phyloP scores from a whole-genome alignment of 1,140 invertebrate genomes.

The Ditylenchus dipsaci region DNA sequence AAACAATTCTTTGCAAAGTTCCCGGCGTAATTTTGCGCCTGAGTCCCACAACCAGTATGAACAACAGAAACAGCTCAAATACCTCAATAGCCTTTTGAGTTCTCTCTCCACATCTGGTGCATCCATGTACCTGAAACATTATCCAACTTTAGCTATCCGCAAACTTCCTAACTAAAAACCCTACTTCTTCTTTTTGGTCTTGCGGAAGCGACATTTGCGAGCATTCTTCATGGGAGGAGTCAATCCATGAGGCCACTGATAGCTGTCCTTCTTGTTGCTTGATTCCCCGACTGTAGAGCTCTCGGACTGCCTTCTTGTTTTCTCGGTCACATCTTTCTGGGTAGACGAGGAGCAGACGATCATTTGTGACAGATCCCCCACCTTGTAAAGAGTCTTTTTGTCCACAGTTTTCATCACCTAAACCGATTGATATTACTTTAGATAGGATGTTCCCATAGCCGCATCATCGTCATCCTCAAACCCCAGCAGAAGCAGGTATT shows the following conservation, averaged over 20 bases:
- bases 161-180: too few relatives aligned
- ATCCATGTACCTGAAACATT: slow-evolving; percentile 44
- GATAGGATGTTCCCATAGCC: too few relatives aligned
- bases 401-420: slow-evolving; percentile 55
- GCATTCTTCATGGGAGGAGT: slow-evolving; percentile 52
- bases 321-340: slow-evolving; percentile 6
- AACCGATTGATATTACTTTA: not conserved
- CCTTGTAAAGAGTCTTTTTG: slow-evolving; percentile 53
- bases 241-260: slow-evolving; percentile 53
- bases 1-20: too few relatives aligned
- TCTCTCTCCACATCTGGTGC: slow-evolving; percentile 54
- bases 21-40: too few relatives aligned
- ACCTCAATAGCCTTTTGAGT: slow-evolving; percentile 51
- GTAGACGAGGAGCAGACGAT: slow-evolving; percentile 31
- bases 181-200: slow-evolving; percentile 54
- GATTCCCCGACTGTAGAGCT: slow-evolving; percentile 5
- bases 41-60: too few relatives aligned
- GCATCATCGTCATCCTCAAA: too few relatives aligned
- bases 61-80: too few relatives aligned
- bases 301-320: slow-evolving; percentile 8
- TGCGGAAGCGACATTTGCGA: slow-evolving; percentile 46
- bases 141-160: too few relatives aligned
- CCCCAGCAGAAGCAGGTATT: slow-evolving; percentile 4
- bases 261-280: slow-evolving; percentile 34
- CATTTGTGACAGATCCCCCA: slow-evolving; percentile 51